Conservation (phyloP, 2,888 invertebrate species). For the Oligia latruncula region DNA sequence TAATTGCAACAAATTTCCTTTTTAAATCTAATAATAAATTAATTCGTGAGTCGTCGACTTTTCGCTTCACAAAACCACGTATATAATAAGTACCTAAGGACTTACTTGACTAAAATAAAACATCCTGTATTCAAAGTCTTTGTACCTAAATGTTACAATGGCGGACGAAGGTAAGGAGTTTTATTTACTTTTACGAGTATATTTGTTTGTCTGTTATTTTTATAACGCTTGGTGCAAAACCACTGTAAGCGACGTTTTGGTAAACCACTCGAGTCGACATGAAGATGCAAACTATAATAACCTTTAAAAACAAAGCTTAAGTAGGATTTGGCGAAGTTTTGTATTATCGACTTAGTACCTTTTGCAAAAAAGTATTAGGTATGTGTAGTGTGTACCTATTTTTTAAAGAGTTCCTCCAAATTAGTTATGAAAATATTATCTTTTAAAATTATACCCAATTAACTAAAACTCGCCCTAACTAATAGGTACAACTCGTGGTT, state of each 20-base stretch:
- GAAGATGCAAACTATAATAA: background rate
- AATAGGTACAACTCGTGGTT: background rate
- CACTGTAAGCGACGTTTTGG: constrained; percentile 13
- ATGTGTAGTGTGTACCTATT: too few species aligned
- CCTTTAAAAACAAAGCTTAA: background rate
- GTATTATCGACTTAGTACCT: too few species aligned
- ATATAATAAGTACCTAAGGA: background rate
- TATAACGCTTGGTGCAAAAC: constrained; percentile 12
- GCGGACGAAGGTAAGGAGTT: constrained; percentile 30
- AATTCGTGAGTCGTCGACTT: too few species aligned
- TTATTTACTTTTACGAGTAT: constrained; percentile 37
- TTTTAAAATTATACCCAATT: too few species aligned
- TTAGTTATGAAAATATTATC: too few species aligned
- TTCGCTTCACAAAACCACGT: background rate
- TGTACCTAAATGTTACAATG: constrained; percentile 40
- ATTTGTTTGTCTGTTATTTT: constrained; percentile 47
- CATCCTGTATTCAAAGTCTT: constrained; percentile 33
- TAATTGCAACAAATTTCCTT: too few species aligned
- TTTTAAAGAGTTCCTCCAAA: too few species aligned
- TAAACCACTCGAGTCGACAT: background rate
- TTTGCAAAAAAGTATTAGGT: too few species aligned
- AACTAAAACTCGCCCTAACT: too few species aligned
- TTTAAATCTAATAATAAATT: too few species aligned
- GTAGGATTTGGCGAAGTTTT: too few species aligned
- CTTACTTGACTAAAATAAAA: background rate